A percentile compares a stretch with the other conserved stretches of the same genome.
Evolutionary conservation across 1,140 invertebrate species (phyloP).

Genomic region (Dreissena rostriformis): DNA sequence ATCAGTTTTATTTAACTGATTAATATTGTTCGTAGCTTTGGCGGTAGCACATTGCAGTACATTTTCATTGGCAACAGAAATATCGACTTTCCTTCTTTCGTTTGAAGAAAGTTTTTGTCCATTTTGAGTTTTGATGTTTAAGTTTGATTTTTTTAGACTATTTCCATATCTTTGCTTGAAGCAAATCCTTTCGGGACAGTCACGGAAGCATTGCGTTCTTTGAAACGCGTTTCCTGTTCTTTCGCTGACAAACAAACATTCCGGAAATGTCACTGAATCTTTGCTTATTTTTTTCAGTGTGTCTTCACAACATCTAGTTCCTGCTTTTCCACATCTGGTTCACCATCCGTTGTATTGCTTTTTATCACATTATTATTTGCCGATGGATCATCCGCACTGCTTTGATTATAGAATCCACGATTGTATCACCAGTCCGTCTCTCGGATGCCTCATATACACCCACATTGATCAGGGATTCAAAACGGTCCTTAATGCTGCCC

Average conservation of each 20-base stretch:
- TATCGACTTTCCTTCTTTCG: neutral
- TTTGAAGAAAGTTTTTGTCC: no score
- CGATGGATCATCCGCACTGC: no score
- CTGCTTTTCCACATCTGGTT: no score
- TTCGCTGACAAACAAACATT: neutral
- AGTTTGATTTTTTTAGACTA: neutral
- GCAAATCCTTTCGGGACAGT: slow-evolving; percentile 2
- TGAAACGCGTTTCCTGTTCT: neutral
- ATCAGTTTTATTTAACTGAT: no score
- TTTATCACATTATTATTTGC: no score
- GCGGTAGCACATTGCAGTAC: no score
- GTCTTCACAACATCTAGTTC: no score
- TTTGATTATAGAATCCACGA: no score
- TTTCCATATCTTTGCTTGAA: neutral
- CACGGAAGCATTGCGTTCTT: neutral
- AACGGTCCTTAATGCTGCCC: neutral
- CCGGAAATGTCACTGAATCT: neutral
- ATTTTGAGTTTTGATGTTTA: neutral
- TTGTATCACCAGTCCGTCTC: neutral
- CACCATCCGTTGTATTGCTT: no score
- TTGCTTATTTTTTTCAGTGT: no score
- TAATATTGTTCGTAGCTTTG: no score
- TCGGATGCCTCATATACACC: neutral
- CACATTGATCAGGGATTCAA: neutral
- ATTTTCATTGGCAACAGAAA: neutral